These are phyloP conservation scores for Peromyscus polionotus DNA, from an alignment of 2,113 vertebrate species.

Conservation along the genomic window DNA sequence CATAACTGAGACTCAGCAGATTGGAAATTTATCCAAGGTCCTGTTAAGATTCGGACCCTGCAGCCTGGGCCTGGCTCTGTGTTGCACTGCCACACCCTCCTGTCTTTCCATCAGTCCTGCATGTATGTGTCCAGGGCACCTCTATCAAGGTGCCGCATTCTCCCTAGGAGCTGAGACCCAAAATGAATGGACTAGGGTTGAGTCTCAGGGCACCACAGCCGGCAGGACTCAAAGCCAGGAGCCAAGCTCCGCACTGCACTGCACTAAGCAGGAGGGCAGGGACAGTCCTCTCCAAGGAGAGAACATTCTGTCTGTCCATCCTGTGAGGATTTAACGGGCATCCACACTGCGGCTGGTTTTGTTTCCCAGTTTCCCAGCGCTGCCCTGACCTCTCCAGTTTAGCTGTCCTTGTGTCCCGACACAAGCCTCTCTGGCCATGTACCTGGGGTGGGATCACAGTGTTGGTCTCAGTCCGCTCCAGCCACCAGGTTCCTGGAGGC, in stretches of 20 bases:
- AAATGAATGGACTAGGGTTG: neutral
- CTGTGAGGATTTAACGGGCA: fast-evolving
- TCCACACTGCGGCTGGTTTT: neutral
- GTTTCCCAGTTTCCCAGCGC: fast-evolving
- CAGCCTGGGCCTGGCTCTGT: neutral
- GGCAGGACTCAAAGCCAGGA: neutral
- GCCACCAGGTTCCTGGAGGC: neutral
- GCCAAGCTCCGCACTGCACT: neutral
- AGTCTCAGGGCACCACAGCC: neutral
- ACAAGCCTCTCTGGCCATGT: neutral
- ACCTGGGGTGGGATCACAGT: neutral
- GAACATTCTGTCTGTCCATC: neutral
- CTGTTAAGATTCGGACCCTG: neutral
- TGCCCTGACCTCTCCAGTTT: neutral
- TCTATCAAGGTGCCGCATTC: too few species aligned
- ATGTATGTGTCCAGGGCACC: neutral
- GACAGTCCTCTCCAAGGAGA: neutral
- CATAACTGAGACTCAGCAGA: neutral
- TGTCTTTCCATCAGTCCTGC: too few species aligned
- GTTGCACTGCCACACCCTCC: neutral
- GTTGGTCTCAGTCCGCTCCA: neutral
- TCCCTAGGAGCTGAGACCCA: neutral
- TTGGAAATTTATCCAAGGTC: neutral
- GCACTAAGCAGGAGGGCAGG: neutral
- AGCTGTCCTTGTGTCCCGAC: neutral